Evolutionary conservation across 2,113 vertebrate species (phyloP).

Genomic region (Copsychus sechellarum): DNA sequence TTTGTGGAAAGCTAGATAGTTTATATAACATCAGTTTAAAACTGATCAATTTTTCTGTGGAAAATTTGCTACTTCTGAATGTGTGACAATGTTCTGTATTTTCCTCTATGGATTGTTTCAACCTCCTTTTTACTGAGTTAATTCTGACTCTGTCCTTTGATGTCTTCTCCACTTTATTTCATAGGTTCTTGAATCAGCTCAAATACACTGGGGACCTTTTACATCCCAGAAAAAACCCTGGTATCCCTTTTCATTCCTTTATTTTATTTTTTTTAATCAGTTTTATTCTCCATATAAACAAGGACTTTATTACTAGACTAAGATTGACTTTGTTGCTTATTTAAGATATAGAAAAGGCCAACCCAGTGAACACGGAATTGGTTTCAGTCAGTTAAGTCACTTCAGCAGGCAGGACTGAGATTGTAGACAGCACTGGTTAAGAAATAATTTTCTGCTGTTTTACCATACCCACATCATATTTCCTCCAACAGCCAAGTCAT

Average conservation of each 20-base stretch:
- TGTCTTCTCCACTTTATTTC: neutral
- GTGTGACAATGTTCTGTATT: neutral
- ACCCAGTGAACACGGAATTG: neutral
- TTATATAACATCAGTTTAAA: neutral
- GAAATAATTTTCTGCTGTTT: neutral
- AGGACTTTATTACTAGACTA: neutral
- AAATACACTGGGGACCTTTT: neutral
- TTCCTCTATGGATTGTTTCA: neutral
- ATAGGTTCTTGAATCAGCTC: neutral
- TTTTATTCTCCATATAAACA: neutral
- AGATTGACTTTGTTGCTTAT: neutral
- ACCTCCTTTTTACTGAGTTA: neutral
- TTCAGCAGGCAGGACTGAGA: neutral
- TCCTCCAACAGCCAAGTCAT: neutral
- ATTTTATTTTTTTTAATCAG: neutral
- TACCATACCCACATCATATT: neutral
- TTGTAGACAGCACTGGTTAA: neutral
- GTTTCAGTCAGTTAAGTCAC: neutral
- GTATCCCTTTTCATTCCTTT: neutral
- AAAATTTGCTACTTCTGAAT: neutral
- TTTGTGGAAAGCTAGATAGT: neutral
- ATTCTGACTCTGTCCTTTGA: neutral
- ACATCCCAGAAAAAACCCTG: neutral
- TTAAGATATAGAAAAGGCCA: neutral
- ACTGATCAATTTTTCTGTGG: neutral